These are phyloP conservation scores for Glyphotaelius pellucidus DNA, from an alignment of 2,888 invertebrate genomes.

Conservation along the genomic window DNA sequence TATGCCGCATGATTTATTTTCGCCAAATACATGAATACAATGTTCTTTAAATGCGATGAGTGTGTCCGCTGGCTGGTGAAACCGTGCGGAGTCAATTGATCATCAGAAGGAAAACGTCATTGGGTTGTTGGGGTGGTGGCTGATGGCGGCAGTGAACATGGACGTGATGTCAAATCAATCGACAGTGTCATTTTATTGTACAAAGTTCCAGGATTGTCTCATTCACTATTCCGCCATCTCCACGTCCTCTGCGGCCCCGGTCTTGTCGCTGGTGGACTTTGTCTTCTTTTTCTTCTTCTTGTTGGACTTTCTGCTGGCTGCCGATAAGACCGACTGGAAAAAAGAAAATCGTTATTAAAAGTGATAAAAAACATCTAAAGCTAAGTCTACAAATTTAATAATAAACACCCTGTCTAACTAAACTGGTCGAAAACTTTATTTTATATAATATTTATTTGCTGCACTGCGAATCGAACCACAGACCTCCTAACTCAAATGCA, in stretches of 20 bases:
- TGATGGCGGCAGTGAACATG: constrained; percentile 48
- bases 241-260: constrained; percentile 80
- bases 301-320: constrained; percentile 88
- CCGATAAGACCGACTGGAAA: constrained; percentile 83
- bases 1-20: constrained; percentile 55
- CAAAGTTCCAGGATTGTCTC: constrained; percentile 56
- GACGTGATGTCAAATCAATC: constrained; percentile 43
- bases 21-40: constrained; percentile 47
- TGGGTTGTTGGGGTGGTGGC: neutral
- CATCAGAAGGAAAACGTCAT: constrained; percentile 50
- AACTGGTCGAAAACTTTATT: neutral
- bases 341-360: neutral
- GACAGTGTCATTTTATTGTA: constrained; percentile 51
- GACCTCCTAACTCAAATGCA: too few relatives aligned
- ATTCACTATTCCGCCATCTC: constrained; percentile 54
- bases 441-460: neutral
- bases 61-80: neutral
- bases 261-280: constrained; percentile 78
- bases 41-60: constrained; percentile 37
- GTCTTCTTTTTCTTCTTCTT: constrained; percentile 96
- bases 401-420: neutral
- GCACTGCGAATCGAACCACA: too few relatives aligned
- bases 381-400: neutral
- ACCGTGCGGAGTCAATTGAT: constrained; percentile 2
- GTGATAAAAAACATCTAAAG: neutral